Evolutionary conservation across 2,797 vertebrate genomes (phyloP).

Genomic region (Xenops minutus): DNA sequence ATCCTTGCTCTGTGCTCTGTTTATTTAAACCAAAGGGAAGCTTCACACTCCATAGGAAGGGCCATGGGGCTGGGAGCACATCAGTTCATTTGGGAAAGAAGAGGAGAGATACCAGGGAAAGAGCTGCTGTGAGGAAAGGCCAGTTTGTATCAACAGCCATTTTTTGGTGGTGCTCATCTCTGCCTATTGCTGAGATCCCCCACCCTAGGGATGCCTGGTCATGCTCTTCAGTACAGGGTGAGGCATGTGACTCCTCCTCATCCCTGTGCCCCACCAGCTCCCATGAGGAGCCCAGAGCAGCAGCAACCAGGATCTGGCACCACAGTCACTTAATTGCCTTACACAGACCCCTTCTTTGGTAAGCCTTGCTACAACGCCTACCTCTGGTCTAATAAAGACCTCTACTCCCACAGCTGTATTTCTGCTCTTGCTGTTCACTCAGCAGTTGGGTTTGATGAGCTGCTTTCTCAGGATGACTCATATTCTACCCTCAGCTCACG

Average conservation of each 20-base stretch:
- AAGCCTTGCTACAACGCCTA: neutral
- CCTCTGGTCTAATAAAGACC: neutral
- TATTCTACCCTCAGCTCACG: neutral
- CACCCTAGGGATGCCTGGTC: neutral
- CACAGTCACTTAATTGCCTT: neutral
- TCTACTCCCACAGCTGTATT: neutral
- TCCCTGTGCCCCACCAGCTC: neutral
- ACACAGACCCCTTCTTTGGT: neutral
- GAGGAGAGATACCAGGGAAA: neutral
- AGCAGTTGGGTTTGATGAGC: neutral
- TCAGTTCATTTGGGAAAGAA: neutral
- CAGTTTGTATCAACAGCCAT: neutral
- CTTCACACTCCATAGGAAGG: neutral
- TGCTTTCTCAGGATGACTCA: neutral
- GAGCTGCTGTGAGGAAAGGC: neutral
- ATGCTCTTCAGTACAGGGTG: neutral
- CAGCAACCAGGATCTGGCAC: rapidly evolving
- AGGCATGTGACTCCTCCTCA: neutral
- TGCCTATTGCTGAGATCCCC: neutral
- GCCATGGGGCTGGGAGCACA: rapidly evolving
- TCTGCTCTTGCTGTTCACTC: neutral
- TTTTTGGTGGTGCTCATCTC: neutral
- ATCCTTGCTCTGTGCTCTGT: neutral
- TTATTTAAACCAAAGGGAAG: neutral
- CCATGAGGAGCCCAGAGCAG: neutral